Base-by-base conservation (phyloP, 1,140 invertebrate genomes). In the Drosophila serrata region DNA sequence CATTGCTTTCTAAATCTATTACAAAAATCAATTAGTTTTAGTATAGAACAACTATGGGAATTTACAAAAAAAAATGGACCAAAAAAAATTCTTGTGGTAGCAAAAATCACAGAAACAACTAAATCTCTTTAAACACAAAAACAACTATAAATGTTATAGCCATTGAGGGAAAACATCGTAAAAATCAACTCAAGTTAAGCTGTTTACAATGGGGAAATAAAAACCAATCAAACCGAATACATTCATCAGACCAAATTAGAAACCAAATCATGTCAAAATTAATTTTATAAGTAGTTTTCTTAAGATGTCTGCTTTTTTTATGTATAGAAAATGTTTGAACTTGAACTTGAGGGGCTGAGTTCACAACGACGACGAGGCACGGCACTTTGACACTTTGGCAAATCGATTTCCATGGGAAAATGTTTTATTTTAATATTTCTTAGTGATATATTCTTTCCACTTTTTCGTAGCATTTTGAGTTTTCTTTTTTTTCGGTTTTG, bases 381-480 rank as follows among this genome's bases (percentile, higher is more conserved):
- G 62, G 49, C 72, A 84, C 80, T 88, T 70, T 72, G 81, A 90
- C 85, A 88, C 81, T 90, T 90, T 90, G 75, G 72, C 79, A 86
- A 82, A 85, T 85, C 40, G 58, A 67, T 65, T 70, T 77, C 75
- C 78, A 64, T 75, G 31, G 31, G 62, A 69, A 69, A 67, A 80
- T 84, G 19, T 77, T 49, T 68, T 3, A 19, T 49, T 24, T 37
- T 42, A 39, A 43, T 31, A 45, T 46, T 65, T 40, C 46, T 46
- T 42, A 37, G 40, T 61, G n/a, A n/a, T 51, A 48, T 55, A 51
- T 46, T 69, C n/a, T 37, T 17, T 48, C 9, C 43, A 48, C 22
- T 49, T 62, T 57, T 58, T 57, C 64, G 15, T 9, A 29, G 8
- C 39, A 67, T 40, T 51, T 53, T 22, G 17, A 12, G 9, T 9